Base-by-base conservation (phyloP, 2,888 invertebrate species). In the Tipula lateralis region DNA sequence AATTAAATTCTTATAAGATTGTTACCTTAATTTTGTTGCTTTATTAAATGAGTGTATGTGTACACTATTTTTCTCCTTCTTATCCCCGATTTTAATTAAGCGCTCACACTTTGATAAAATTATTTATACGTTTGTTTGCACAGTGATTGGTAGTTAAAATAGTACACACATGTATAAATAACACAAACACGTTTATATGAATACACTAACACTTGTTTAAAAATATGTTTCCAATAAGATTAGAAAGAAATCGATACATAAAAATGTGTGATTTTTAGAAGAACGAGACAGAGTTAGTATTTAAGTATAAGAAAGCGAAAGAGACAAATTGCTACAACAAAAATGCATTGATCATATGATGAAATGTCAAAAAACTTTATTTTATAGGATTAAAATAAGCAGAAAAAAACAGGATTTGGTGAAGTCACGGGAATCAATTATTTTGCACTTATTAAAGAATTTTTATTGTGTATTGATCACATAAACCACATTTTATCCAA, bases 211-310 rank as follows among this genome's bases (percentile, higher is more conserved):
- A 66, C 66, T 24, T 12, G 24, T 66, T 66, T 66, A 66, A 9
- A 7, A 24, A 66, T 24, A 24, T 66, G 19, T 66, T 44, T 44
- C 44, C 16, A 16, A 44, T 44, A 44, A 3, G 66, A 66, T 66
- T 66, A 66, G 66, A 66, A 66, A 66, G 66, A 66, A 66, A 66
- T 66, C 66, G 9, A 66, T 66, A 44, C n/a, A 66, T 66, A 66
- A 66, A 66, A 66, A 24, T 66, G 3, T 66, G 24, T 44, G 16
- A 16, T 44, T 19, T 66, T 24, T 66, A 24, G 24, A 24, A 66
- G 66, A 66, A 66, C 7, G 16, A 16, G 16, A 24, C 3, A 24
- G 66, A 66, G 4, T 12, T 24, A n/a, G 24, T 66, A 2, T 66
- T 19, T 66, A 9, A 1, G 9, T 0, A 2, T n/a, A 24, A 24